Base-by-base conservation (phyloP, 2,888 invertebrate species). In the Scrobipalpa costella region DNA sequence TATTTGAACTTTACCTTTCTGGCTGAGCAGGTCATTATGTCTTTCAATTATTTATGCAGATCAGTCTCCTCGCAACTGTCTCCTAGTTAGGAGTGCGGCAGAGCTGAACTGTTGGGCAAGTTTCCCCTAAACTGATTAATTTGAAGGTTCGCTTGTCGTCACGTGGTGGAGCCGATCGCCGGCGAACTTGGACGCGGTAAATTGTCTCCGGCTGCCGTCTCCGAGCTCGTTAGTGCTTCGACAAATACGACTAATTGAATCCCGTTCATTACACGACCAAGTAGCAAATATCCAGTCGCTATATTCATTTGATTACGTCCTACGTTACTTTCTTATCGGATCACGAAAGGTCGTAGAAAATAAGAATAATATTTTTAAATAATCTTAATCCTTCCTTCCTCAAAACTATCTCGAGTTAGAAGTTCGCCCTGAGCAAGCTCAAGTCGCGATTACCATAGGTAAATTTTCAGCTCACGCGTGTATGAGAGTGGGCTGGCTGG, bases 171-270 rank as follows among this genome's bases (percentile, higher is more conserved):
- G 50, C 50, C 21, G 11, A 50, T 19, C 19, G 50, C 50, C 47
- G 19, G 9, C 21, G 50, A 61, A 64, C 44, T 61, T 64, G 17
- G 57, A 64, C 63, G 52, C 69, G 63, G 67, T 68, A 76, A 76
- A 74, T 74, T 75, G 69, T 77, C 72, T 73, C 65, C 50, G 21
- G 65, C 67, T 69, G 50, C 71, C 68, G 61, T 67, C 69, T 71
- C 63, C 59, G 59, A 67, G 64, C 70, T 77, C 73, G 73, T 78
- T 77, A 76, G 73, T 70, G 68, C 71, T 71, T 69, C 63, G 68
- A 66, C 69, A 69, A 66, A 68, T 71, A 73, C 71, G 68, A 71
- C 70, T 72, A 75, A 78, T 77, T 75, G 71, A 71, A 75, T 74
- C 68, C 64, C 64, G 69, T 65, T 68, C 69, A 67, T 68, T 69